Evolutionary conservation across 2,888 invertebrate genomes (phyloP), one percentile per base, ranked within the genome.

Genomic region (Habroteleia sp.): DNA sequence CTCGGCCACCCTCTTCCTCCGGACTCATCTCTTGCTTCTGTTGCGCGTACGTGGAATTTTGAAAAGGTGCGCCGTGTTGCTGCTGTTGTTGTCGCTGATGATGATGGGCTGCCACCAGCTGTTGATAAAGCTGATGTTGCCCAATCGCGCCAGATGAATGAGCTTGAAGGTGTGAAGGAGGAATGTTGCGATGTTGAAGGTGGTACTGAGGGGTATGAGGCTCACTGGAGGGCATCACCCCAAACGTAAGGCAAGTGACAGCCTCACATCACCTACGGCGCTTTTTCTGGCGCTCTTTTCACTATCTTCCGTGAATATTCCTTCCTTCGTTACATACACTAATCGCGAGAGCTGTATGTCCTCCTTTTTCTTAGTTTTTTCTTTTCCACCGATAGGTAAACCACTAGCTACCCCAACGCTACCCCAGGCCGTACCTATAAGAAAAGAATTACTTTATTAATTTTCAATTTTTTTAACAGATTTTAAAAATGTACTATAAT

Each of bases 211-310:
- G 83, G 86, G 87, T 86, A 86, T 87, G 87, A 82, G 87, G 86
- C 86, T 87, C 87, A 87, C 87, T 87, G 87, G 87, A 87, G 87
- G 87, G 87, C 87, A 87, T 87, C 86, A 87, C 87, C 87, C 87
- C 87, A 86, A 84, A 84, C 86, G 87, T 86, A 85, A 87, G 86
- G 87, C 87, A 85, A 82, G 82, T 86, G 82, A 83, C 86, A 87
- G 86, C 87, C 87, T 87, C 87, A 86, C 87, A 87, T 87, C 87
- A 87, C 87, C 87, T 81, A 84, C 83, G 81, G 85, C 84, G 84
- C 81, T 82, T 81, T 78, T 83, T 81, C 77, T 82, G 79, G 77
- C 83, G 78, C 79, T 81, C 80, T 80, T 77, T 79, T 74, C 73
- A 81, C 81, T 79, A 77, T 72, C 81, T 80, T 74, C 76, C 63